Base-by-base conservation (phyloP, 2,888 invertebrate genomes). In the Drosophila nigricruria region DNA sequence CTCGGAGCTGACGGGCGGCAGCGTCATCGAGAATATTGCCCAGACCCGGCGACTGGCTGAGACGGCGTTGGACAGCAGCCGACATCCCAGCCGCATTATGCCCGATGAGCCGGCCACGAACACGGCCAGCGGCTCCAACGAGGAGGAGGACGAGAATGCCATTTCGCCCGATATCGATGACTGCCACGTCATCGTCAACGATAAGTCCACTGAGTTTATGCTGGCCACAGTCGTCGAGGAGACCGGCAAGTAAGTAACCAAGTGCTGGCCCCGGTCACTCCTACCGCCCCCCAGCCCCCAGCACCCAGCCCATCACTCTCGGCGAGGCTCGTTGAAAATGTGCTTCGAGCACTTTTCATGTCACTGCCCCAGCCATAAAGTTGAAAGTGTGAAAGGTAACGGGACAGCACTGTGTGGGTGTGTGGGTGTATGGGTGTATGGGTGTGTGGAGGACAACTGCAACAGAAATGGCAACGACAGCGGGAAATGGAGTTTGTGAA, bases 141-240 rank as follows among this genome's bases (percentile, higher is more conserved):
- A 97, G 89, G 97, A 97, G 73, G 97, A 97, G 77, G 96, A 96
- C 78, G 95, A 95, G 75, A 95, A 94, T 61, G 95, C 94, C 85
- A 92, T 94, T 82, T 95, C 95, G 45, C 94, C 94, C 52, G 95
- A 96, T 80, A 92, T 95, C 76, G 96, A 95, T 64, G 96, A 96
- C 72, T 97, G 96, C 89, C 96, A 96, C 93, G 96, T 97, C 87
- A 97, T 97, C 91, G 96, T 96, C 49, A 97, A 98, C 93, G 97
- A 97, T 92, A 97, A 96, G 93, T 97, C 97, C 78, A 97, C 97
- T 1, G 97, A 97, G 91, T 97, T 97, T 92, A 97, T 98, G 93
- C 94, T 98, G 80, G 97, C 97, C 36, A 97, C 98, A 4, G 97
- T 97, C 66, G 96, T 96, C 64, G 97, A 97, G 92, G 97, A 97